Evolutionary conservation across 2,113 vertebrate species (phyloP).

Genomic region (Pavo muticus): DNA sequence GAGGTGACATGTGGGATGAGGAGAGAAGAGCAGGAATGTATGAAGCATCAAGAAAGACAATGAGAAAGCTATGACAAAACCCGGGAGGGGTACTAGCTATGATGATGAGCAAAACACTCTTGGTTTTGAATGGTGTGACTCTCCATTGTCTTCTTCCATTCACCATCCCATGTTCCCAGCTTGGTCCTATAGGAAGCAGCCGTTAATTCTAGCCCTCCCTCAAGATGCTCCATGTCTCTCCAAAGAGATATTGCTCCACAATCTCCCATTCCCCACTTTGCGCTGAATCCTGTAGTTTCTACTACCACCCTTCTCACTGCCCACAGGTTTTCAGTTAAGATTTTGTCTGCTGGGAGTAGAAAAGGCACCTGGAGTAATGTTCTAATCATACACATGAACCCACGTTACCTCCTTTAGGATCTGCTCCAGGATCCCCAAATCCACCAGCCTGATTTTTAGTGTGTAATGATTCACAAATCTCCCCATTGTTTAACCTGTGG

Average conservation of each 20-base stretch:
- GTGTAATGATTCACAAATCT: constrained; percentile 28
- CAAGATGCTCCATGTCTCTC: background rate
- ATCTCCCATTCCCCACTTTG: background rate
- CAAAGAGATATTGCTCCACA: background rate
- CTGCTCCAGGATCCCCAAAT: background rate
- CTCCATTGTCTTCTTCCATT: background rate
- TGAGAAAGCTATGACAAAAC: background rate
- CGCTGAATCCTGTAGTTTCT: background rate
- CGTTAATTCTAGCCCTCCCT: background rate
- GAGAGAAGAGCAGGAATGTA: background rate
- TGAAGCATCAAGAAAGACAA: background rate
- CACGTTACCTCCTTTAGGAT: background rate
- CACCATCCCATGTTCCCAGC: background rate
- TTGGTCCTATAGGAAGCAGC: background rate
- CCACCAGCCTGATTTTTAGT: background rate
- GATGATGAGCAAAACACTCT: background rate
- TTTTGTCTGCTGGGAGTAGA: background rate
- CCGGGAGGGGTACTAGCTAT: background rate
- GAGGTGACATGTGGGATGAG: background rate
- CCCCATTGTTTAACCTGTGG: background rate
- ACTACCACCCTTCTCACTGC: background rate
- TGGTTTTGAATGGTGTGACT: background rate
- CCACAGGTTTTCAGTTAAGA: background rate
- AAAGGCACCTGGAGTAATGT: background rate
- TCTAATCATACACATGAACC: background rate